Evolutionary conservation across 2,113 vertebrate genomes (phyloP), one percentile per base, ranked within the genome.

Genomic region (Vimba vimba): DNA sequence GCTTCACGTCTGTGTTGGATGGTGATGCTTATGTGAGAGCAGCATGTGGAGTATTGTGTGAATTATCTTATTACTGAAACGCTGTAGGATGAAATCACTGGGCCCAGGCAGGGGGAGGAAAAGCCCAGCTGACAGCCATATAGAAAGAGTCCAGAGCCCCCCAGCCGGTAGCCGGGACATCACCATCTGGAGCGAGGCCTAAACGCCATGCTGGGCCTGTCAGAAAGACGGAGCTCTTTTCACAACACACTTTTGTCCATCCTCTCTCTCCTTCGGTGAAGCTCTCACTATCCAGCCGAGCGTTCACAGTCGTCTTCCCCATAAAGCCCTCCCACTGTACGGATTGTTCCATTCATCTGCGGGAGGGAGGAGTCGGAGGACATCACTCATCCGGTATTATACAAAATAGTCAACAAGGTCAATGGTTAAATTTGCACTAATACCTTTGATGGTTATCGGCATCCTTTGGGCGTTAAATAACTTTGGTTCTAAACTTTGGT

Each of bases 161-260:
- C 78, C 62, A 74, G 66, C 83, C 19, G 23, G 6, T 52, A 75
- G 79, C 76, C 11, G 69, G 62, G 78, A 87, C 83, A 71, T 69
- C 21, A 64, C 85, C 88, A 89, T 87, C 88, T 89, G 85, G 88
- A 89, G 79, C 47, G 62, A 78, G 55, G 85, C 73, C 64, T 86
- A 52, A 55, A 50, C 19, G 39, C 71, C 85, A 82, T 39, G 79
- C 86, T 82, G 82, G 83, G 78, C 33, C 78, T 85, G 83, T 88
- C 87, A 88, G 60, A 60, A 88, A 82, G 79, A 88, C 71, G n/a
- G 71, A 88, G 79, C 45, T 80, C 79, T 88, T 85, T 81, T 85
- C 83, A 79, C 87, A 50, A 78, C 78, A 82, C 21, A 75, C 87
- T 75, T 88, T 89, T 91, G 92, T 93, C 93, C 91, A 90, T 88